Evolutionary conservation across 1,140 invertebrate species (phyloP), one percentile per base, ranked within the genome.

Genomic region (Drusus annulatus): DNA sequence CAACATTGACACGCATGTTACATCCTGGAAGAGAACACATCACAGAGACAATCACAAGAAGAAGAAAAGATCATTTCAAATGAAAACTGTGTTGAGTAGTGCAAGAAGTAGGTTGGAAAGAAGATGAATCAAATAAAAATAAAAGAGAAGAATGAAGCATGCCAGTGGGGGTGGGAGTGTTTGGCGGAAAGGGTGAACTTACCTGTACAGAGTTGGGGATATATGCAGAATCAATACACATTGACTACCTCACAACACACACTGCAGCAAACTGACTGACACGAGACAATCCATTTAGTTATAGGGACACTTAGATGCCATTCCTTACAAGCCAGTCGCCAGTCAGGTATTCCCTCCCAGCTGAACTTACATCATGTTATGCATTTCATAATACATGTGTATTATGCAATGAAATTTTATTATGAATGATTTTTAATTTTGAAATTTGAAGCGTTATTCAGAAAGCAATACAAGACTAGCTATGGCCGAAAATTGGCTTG

Each of bases 191-290:
- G 69, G 21, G 13, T 4, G 13, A 16, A 74, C 71, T 74, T 74
- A 74, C 71, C 71, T 74, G 23, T 15, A 5, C 17, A 51, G 51
- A 28, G 2, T 52, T n/a, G 4, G 19, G 45, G 74, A 73, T 69
- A 78, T 75, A 82, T 83, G 81, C 81, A 83, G 78, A 83, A 83
- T 80, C 54, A 74, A 25, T 60, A 52, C 76, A 83, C 78, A 83
- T 65, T 52, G 74, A 80, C 77, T 76, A 82, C 80, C 81, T 58
- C 58, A 83, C 75, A 80, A 54, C 28, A 82, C 28, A 82, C 78
- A 82, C 77, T 65, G 76, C 77, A 56, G 73, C 73, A 80, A 74
- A 75, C 71, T 68, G 78, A 80, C 31, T 4, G 21, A 80, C 58
- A 71, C 68, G 68, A 71, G 36, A 65, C 62, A 65, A 71, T 50